Evolutionary conservation across 2,888 invertebrate species (phyloP).

Genomic region (Trypoxylon attenuatum): DNA sequence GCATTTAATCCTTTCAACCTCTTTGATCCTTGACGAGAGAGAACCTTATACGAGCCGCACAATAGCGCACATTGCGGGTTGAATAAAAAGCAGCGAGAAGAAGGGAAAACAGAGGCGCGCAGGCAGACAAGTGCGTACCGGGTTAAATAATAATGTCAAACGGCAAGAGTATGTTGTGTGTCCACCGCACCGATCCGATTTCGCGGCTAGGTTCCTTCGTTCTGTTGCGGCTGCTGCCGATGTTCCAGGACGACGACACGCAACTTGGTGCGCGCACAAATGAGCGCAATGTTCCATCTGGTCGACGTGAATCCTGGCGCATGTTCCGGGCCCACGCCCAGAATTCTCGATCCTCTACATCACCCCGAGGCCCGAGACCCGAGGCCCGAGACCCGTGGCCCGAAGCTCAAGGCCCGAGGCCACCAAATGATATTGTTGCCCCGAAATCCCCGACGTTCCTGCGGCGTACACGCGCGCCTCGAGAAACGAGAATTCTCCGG

Average conservation of each 20-base stretch:
- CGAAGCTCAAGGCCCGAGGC: too few species aligned
- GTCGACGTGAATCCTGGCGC: slow-evolving; percentile 60
- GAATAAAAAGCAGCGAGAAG: too few species aligned
- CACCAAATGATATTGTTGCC: slow-evolving; percentile 61
- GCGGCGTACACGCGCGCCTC: slow-evolving; percentile 21
- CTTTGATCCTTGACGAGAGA: not conserved
- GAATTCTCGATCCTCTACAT: slow-evolving; percentile 66
- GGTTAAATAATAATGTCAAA: not conserved
- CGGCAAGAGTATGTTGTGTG: not conserved
- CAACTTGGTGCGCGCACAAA: slow-evolving; percentile 56
- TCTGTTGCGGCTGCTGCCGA: slow-evolving; percentile 35
- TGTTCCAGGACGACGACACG: slow-evolving; percentile 32
- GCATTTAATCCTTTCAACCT: not conserved
- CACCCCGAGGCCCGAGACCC: too few species aligned
- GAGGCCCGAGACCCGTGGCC: too few species aligned
- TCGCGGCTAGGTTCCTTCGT: slow-evolving; percentile 7
- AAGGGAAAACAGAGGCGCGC: too few species aligned
- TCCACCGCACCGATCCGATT: slow-evolving; percentile 24
- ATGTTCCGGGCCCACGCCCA: slow-evolving; percentile 67
- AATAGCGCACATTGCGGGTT: too few species aligned
- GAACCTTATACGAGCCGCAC: too few species aligned
- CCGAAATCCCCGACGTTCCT: slow-evolving; percentile 48
- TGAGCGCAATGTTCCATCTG: slow-evolving; percentile 60
- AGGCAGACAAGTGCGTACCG: too few species aligned
- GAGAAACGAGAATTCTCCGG: slow-evolving; percentile 27